phyloP scores from a whole-genome alignment of 1,140 invertebrate genomes.

The Saccostrea echinata region DNA sequence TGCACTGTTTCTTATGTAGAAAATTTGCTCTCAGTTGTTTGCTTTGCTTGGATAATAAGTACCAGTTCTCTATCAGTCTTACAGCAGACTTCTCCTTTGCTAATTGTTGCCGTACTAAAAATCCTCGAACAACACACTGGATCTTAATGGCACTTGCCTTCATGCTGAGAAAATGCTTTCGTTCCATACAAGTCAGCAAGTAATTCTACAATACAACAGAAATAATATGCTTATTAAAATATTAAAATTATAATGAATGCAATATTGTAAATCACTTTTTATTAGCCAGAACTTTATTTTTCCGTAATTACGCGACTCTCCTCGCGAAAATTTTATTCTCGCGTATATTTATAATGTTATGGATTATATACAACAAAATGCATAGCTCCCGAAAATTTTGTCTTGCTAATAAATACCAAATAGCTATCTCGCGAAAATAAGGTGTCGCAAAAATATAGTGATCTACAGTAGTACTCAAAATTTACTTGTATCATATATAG shows the following conservation, averaged over 20 bases:
- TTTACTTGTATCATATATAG: no score
- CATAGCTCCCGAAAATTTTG: no score
- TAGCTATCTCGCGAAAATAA: no score
- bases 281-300: no score
- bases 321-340: no score
- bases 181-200: not conserved
- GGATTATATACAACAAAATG: no score
- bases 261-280: no score
- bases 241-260: not conserved
- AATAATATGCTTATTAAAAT: not conserved
- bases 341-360: no score
- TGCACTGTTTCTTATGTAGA: not conserved
- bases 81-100: constrained; percentile 34
- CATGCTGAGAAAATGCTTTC: not conserved
- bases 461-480: no score
- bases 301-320: no score
- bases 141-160: constrained; percentile 45
- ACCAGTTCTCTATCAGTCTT: constrained; percentile 49
- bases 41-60: not conserved
- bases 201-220: not conserved
- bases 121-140: constrained; percentile 62
- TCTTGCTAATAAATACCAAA: no score
- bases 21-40: not conserved
- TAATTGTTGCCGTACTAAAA: constrained; percentile 34
- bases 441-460: no score